These are phyloP conservation scores for Elgaria multicarinata DNA, from an alignment of 2,113 vertebrate species.

Conservation along the genomic window DNA sequence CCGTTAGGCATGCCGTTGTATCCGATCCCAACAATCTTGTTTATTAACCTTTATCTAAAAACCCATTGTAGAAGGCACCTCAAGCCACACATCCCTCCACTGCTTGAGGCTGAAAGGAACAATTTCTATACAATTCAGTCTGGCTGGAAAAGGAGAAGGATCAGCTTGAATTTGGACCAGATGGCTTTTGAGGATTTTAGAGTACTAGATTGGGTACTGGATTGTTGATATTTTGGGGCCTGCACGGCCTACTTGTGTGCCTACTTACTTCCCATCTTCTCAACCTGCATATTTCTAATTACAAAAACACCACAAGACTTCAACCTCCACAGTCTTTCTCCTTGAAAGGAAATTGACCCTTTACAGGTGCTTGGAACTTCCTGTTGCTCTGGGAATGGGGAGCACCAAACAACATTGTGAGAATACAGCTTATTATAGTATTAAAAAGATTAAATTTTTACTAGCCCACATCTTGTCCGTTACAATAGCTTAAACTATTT, in stretches of 20 bases:
- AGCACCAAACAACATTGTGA: not conserved
- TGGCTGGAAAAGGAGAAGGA: not conserved
- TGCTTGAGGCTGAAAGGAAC: not conserved
- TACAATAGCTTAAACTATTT: not conserved
- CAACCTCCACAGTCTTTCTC: not conserved
- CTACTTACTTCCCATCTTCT: not conserved
- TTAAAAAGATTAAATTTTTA: not conserved
- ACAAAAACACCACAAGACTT: not conserved
- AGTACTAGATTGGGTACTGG: no score
- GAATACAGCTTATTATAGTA: not conserved
- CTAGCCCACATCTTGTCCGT: not conserved
- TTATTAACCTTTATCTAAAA: slow-evolving; percentile 42
- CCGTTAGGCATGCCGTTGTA: slow-evolving; percentile 98
- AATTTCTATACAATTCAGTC: not conserved
- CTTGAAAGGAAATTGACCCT: not conserved
- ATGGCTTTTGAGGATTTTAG: not conserved
- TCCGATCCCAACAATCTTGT: slow-evolving; percentile 97
- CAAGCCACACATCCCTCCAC: not conserved
- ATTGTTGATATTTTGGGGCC: no score
- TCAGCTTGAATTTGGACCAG: not conserved
- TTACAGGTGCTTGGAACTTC: not conserved
- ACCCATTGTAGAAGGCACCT: not conserved
- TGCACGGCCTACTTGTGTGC: not conserved
- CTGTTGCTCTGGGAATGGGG: not conserved
- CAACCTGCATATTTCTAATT: not conserved